Evolutionary conservation across 2,797 vertebrate species (phyloP), one percentile per base, ranked within the genome.

Genomic region (Anomalospiza imberbis): DNA sequence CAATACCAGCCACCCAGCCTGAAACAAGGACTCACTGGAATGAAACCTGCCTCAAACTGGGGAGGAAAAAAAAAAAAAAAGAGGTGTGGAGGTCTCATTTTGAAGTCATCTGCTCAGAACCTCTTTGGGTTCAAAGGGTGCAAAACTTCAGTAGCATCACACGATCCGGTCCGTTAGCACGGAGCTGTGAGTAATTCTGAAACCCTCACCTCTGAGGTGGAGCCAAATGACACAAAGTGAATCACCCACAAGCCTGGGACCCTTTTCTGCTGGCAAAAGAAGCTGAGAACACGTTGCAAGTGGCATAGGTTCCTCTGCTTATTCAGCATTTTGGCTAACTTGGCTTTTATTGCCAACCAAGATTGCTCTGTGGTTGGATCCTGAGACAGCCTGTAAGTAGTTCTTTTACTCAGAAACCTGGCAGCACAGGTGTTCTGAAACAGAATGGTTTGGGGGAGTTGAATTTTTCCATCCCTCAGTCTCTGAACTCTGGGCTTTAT

Each of bases 141-240:
- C 77, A 92, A 73, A n/a, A 40, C 67, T 77, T 53, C 63, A 73
- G 3, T 3, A 65, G 42, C 12, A 1, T 40, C 70, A 34, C 0
- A 3, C 1, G 3, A 48, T 34, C n/a, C 1, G 10, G 51, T 53
- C 36, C 7, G 17, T 85, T 93, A 78, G 51, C 60, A 3, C 6
- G 26, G 58, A 36, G 9, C 71, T 18, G 24, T 92, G 94, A 96
- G 89, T 89, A 53, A 95, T 93, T 89, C 78, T 0, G 67, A 96
- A 96, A 95, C 91, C 77, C 67, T 89, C 85, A 68, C 40, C 76
- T 29, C 91, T 86, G 70, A 83, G 71, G 28, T 19, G 34, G 40
- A 81, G 80, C 58, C 90, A 73, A 48, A 44, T 20, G 81, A 54
- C 79, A 94, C 57, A 12, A 44, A 81, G 58, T 62, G 80, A 94